These are phyloP conservation scores for Dolomedes plantarius DNA, from an alignment of 2,888 invertebrate species.

Conservation along the genomic window DNA sequence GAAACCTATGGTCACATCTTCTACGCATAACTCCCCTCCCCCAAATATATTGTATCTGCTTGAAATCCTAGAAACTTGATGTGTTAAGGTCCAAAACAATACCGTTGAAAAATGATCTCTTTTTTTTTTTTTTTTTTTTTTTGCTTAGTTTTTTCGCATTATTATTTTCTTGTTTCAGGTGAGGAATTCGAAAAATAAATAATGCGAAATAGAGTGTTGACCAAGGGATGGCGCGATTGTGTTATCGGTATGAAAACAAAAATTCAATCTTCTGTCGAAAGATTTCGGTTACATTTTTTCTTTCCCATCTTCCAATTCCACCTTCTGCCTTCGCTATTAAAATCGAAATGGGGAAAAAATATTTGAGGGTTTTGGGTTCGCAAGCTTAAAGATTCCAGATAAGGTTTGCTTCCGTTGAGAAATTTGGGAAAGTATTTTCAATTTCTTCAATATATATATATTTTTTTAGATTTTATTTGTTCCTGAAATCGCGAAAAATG, in stretches of 20 bases:
- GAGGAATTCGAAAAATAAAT: slow-evolving; percentile 55
- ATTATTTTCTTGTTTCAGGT: slow-evolving; percentile 31
- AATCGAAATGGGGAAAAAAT: background rate
- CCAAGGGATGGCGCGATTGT: slow-evolving; percentile 43
- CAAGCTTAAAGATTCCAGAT: slow-evolving; percentile 25
- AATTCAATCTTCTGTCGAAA: slow-evolving; percentile 33
- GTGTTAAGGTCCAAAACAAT: slow-evolving; percentile 17
- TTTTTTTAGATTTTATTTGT: slow-evolving; percentile 14
- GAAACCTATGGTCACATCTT: slow-evolving; percentile 15
- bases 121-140: slow-evolving; percentile 10
- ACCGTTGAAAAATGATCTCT: slow-evolving; percentile 61
- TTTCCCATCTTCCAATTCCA: slow-evolving; percentile 11
- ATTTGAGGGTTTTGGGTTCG: slow-evolving; percentile 14
- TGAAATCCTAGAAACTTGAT: slow-evolving; percentile 55
- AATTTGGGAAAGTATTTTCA: slow-evolving; percentile 25
- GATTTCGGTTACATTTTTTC: slow-evolving; percentile 55
- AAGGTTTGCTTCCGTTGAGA: background rate
- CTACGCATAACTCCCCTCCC: no score
- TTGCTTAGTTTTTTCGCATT: slow-evolving; percentile 19
- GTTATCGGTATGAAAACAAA: slow-evolving; percentile 58
- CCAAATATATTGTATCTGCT: slow-evolving; percentile 35
- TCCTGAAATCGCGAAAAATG: slow-evolving; percentile 1
- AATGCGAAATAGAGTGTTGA: slow-evolving; percentile 50
- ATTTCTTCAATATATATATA: slow-evolving; percentile 7
- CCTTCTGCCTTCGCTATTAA: slow-evolving; percentile 17